Conservation (phyloP, 2,113 vertebrate species). For the Paramormyrops kingsleyae region DNA sequence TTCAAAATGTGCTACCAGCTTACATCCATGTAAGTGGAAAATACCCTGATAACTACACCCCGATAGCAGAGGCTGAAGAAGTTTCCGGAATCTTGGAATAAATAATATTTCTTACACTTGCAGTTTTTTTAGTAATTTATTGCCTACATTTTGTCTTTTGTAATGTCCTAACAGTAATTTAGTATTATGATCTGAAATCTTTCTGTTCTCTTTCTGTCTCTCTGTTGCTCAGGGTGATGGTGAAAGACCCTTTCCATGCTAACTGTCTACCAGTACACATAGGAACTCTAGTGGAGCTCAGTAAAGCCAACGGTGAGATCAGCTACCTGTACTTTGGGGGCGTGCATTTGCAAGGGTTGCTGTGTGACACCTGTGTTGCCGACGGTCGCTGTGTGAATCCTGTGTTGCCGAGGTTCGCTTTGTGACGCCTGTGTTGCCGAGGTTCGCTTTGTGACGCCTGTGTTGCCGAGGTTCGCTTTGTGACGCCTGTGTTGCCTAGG, state of each 20-base stretch:
- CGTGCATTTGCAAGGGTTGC: neutral
- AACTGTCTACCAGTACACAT: conserved; percentile 97
- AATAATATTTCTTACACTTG: neutral
- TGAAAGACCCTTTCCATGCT: conserved; percentile 96
- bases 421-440: too few species aligned
- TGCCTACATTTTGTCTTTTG: neutral
- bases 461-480: too few species aligned
- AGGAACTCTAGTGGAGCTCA: conserved; percentile 93
- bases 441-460: too few species aligned
- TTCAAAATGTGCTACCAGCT: conserved; percentile 99
- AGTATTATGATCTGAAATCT: neutral
- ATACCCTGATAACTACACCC: neutral
- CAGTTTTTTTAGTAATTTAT: neutral
- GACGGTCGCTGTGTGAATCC: neutral
- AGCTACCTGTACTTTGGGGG: neutral
- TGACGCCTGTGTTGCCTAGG: too few species aligned
- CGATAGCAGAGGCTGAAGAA: neutral
- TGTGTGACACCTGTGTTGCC: too few species aligned
- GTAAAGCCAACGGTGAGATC: conserved; percentile 90
- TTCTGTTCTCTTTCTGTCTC: neutral
- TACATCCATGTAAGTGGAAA: conserved; percentile 81
- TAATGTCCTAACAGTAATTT: neutral
- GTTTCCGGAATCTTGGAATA: neutral
- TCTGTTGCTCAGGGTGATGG: conserved; percentile 79
- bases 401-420: neutral